A percentile compares a stretch with the other conserved stretches of the same genome.
These are phyloP conservation scores for Yponomeuta cagnagella DNA, from an alignment of 2,888 invertebrate species.

Conservation along the genomic window DNA sequence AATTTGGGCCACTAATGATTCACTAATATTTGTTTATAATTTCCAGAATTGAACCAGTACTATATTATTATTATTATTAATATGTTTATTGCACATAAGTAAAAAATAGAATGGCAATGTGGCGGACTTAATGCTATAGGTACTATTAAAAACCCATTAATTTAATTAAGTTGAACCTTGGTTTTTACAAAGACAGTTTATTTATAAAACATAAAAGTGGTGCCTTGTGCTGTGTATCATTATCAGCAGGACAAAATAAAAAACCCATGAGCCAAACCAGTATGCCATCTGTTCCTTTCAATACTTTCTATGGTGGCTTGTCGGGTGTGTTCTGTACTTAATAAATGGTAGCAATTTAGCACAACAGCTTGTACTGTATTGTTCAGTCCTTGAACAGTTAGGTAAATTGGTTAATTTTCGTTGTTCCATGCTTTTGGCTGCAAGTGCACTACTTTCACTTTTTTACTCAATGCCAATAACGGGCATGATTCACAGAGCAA, in stretches of 20 bases:
- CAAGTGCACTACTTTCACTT: slow-evolving; percentile 69
- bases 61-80: not conserved
- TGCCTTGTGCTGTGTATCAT: not conserved
- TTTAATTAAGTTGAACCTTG: not conserved
- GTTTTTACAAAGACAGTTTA: not conserved
- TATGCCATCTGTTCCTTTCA: not conserved
- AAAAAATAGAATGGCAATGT: no score
- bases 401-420: slow-evolving; percentile 34
- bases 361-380: slow-evolving; percentile 11
- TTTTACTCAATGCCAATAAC: slow-evolving; percentile 69
- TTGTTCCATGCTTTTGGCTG: slow-evolving; percentile 46
- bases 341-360: slow-evolving; percentile 15
- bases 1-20: not conserved
- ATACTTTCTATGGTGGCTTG: not conserved
- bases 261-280: not conserved
- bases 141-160: not conserved
- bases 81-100: no score
- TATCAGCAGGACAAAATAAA: not conserved
- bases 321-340: not conserved
- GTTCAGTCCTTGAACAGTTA: slow-evolving; percentile 29
- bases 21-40: not conserved
- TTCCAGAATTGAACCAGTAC: not conserved
- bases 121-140: no score
- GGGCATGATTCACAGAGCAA: slow-evolving; percentile 54
- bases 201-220: not conserved